Conservation (phyloP, 2,113 vertebrate species). For the Syngnathus scovelli region DNA sequence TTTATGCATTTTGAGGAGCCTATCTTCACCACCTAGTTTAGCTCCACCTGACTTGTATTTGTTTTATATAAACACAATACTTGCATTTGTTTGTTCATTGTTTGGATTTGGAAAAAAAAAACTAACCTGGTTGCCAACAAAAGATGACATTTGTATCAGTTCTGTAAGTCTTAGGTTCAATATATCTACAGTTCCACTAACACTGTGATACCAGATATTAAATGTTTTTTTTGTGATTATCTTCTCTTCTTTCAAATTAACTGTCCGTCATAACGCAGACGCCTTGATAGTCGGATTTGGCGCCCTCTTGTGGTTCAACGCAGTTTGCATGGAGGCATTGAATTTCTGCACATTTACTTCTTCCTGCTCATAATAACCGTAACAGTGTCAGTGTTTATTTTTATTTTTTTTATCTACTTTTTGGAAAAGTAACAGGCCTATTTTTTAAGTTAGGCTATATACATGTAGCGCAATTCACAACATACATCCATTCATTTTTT, state of each 20-base stretch:
- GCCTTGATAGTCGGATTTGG: background rate
- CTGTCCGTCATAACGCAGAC: background rate
- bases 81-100: constrained; percentile 27
- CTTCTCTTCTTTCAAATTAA: background rate
- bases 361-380: background rate
- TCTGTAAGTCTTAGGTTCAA: constrained; percentile 59
- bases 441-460: too few species aligned
- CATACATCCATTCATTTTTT: too few species aligned
- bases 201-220: constrained; percentile 84
- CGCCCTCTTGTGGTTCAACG: constrained; percentile 32
- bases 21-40: constrained; percentile 3
- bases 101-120: constrained; percentile 16
- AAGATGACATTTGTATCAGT: constrained; percentile 61
- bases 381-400: background rate
- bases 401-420: too few species aligned
- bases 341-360: background rate
- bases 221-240: constrained; percentile 56
- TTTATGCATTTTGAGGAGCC: constrained; percentile 10
- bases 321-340: background rate
- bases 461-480: too few species aligned
- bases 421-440: too few species aligned
- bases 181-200: constrained; percentile 79
- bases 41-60: background rate
- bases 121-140: background rate
- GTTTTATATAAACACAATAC: constrained; percentile 7